Base-by-base conservation (phyloP, 1,140 invertebrate genomes). In the Pararge aegeria region DNA sequence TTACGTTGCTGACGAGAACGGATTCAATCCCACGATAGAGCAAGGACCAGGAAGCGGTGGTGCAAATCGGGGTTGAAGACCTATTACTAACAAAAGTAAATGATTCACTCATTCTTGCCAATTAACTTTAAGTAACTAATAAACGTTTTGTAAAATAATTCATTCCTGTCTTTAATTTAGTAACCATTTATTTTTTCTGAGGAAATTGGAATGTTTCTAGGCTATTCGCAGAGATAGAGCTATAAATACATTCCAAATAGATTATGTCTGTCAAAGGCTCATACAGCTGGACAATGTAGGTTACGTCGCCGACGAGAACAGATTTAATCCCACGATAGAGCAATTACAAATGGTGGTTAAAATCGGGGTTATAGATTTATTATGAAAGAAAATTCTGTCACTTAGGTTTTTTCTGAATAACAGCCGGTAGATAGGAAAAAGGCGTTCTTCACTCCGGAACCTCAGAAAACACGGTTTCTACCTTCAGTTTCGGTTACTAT, bases 1-100 rank as follows among this genome's bases (percentile, higher is more conserved):
- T 5, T 96, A 95, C 79, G 90, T 92, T 18, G 95, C 95, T 30
- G 95, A 95, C 73, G 94, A 95, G 63, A 94, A 93, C 63, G 94
- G 94, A 18, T 94, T 93, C 80, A 91, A 92, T 55, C 91, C 93
- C 5, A 66, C 68, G 9, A 86, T 89, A 5, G 73, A 80, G 21
- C 83, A 91, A 24, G 93, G 93, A 40, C 91, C 93, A 0, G 92
- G 93, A n/a, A n/a, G n/a, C 54, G 94, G 93, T 19, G 86, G 91
- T 15, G 6, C 5, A 0, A 10, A 7, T 1, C 30, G 30, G 10
- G 30, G 30, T 12, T 34, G 30, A 34, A 34, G 30, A 12, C 2
- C 7, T 12, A 3, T 34, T 6, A 2, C 3, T 6, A 1, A 30
- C 10, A 1, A 10, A 34, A 12, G 30, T 12, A 34, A 34, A 34